These are phyloP conservation scores for Coecobrya sp. DNA, from an alignment of 2,888 invertebrate species.

Conservation along the genomic window DNA sequence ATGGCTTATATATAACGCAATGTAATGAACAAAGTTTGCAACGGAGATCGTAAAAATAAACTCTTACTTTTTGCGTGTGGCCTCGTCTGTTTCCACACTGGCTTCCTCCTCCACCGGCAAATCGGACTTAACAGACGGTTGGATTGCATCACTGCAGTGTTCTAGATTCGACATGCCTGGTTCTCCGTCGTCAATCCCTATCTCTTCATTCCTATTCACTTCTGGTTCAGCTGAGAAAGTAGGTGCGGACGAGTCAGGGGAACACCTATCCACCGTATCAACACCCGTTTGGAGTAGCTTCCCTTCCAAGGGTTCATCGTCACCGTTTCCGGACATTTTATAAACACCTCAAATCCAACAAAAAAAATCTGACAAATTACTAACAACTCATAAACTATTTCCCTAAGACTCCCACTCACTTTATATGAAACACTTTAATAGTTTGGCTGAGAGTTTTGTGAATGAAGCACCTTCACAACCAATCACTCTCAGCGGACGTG, in stretches of 20 bases:
- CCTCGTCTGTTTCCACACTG: background rate
- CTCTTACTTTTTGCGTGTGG: constrained; percentile 19
- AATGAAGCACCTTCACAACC: too few relatives aligned
- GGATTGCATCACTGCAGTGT: constrained; percentile 1
- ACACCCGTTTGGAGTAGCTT: background rate
- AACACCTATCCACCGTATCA: background rate
- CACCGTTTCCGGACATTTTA: constrained; percentile 57
- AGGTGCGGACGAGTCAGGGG: constrained; percentile 31
- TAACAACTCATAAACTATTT: too few relatives aligned
- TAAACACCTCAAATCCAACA: background rate
- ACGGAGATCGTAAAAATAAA: constrained; percentile 25
- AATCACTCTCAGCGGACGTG: too few relatives aligned
- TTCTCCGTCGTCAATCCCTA: background rate
- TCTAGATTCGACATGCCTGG: constrained; percentile 2
- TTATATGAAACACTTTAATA: too few relatives aligned
- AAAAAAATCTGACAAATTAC: background rate
- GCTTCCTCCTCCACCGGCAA: constrained; percentile 60
- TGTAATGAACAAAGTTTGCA: background rate
- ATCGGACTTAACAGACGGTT: constrained; percentile 22
- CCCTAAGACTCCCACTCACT: too few relatives aligned
- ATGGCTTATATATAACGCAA: background rate
- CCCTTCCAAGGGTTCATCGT: constrained; percentile 39
- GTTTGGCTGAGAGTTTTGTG: too few relatives aligned
- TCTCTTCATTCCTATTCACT: constrained; percentile 42
- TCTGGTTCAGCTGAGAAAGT: constrained; percentile 56